These are phyloP conservation scores for Alligator sinensis DNA, from an alignment of 2,113 vertebrate genomes.

Conservation along the genomic window DNA sequence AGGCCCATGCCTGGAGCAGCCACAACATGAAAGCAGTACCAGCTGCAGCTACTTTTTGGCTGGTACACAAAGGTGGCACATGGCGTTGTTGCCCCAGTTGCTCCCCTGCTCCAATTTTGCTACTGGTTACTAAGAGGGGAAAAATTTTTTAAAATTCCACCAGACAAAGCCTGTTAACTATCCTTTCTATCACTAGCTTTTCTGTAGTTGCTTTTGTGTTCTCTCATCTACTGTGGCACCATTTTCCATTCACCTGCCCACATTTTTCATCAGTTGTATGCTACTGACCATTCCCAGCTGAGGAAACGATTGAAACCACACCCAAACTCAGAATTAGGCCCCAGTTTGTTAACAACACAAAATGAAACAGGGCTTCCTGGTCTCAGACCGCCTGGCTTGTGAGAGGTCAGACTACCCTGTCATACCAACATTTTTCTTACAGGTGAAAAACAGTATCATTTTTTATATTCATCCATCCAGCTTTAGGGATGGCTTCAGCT, in stretches of 20 bases:
- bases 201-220: neutral
- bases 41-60: too few relatives aligned
- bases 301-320: neutral
- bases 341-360: neutral
- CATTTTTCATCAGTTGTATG: accelerated
- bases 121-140: too few relatives aligned
- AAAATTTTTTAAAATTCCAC: neutral
- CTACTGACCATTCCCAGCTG: neutral
- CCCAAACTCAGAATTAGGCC: neutral
- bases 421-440: neutral
- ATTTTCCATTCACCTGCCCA: accelerated
- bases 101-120: too few relatives aligned
- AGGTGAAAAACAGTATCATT: neutral
- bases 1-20: too few relatives aligned
- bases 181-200: neutral
- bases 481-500: neutral
- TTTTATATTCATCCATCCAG: neutral
- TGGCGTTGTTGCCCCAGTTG: too few relatives aligned
- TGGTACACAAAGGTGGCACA: too few relatives aligned
- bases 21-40: too few relatives aligned
- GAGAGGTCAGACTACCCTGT: neutral
- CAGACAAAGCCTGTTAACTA: neutral
- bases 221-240: accelerated
- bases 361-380: neutral
- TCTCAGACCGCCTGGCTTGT: neutral